Base-by-base conservation (phyloP, 2,113 vertebrate genomes). In the Bubo bubo region DNA sequence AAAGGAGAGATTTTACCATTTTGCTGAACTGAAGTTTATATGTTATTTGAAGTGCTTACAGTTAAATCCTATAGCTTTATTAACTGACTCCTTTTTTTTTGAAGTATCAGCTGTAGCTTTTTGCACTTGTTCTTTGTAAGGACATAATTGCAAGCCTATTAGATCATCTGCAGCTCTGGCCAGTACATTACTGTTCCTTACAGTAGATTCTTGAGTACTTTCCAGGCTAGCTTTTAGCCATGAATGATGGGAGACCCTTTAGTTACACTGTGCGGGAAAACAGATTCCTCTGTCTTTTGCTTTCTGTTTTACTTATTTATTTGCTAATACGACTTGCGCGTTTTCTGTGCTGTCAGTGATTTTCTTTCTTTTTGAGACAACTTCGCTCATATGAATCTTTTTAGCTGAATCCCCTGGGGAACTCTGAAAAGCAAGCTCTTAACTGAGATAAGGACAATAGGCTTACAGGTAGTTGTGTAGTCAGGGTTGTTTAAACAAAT, bases 391-490 rank as follows among this genome's bases (percentile, higher is more conserved):
- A 70, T 94, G 50, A 77, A 76, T 92, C 34, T 62, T 94, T 82
- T 83, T 90, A 81, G 71, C 59, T 71, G 20, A 81, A 81, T 95
- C 20, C 62, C 62, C 47, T 7, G 41, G 17, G 34, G 81, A 92
- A 39, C 23, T 64, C 75, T 71, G 62, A 90, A 91, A 93, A 80
- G 21, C 14, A 59, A 63, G 24, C 47, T 86, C 21, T 95, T 92
- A 70, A 59, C 88, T 90, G 37, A 81, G 35, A 81, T 12, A 59
- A 59, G n/a, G 21, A 43, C 64, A 53, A 58, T 35, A 71, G 37
- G 28, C 68, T 91, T 91, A 47, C 72, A 96, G 92, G 93, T 96
- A 83, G 73, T 92, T 80, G 39, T 60, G 39, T 35, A 77, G 83
- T 88, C 55, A 64, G 30, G 34, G 41, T 37, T 89, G 49, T 94